These are phyloP conservation scores for Syndactyla subalaris DNA, from an alignment of 2,797 vertebrate species.

Conservation along the genomic window DNA sequence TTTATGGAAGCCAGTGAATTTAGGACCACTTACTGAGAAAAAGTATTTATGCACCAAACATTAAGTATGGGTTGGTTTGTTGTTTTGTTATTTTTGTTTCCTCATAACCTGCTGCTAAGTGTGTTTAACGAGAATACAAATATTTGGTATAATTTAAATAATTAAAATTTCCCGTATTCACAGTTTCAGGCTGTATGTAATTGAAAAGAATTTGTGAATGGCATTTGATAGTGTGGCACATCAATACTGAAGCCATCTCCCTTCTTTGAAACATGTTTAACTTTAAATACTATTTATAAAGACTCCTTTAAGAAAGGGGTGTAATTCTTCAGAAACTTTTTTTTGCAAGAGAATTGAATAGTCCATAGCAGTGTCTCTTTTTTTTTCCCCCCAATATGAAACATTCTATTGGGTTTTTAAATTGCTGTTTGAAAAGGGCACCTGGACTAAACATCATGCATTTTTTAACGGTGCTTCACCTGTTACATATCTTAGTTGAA, in stretches of 20 bases:
- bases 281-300: background rate
- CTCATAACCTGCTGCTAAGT: accelerated
- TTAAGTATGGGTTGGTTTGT: background rate
- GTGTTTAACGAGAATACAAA: background rate
- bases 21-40: background rate
- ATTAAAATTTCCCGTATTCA: background rate
- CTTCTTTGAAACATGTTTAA: background rate
- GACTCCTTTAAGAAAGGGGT: background rate
- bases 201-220: background rate
- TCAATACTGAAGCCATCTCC: background rate
- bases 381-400: background rate
- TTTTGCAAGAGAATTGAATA: background rate
- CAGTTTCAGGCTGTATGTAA: background rate
- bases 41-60: background rate
- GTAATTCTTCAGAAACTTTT: background rate
- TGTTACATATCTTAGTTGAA: background rate
- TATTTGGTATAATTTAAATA: background rate
- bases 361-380: background rate
- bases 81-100: background rate
- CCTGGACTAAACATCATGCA: background rate
- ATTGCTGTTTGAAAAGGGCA: background rate
- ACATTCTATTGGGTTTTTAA: background rate
- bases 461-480: background rate
- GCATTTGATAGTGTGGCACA: background rate
- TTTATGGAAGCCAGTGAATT: background rate